Evolutionary conservation across 2,113 vertebrate species (phyloP), one percentile per base, ranked within the genome.

Genomic region (Rhagologus leucostigma): DNA sequence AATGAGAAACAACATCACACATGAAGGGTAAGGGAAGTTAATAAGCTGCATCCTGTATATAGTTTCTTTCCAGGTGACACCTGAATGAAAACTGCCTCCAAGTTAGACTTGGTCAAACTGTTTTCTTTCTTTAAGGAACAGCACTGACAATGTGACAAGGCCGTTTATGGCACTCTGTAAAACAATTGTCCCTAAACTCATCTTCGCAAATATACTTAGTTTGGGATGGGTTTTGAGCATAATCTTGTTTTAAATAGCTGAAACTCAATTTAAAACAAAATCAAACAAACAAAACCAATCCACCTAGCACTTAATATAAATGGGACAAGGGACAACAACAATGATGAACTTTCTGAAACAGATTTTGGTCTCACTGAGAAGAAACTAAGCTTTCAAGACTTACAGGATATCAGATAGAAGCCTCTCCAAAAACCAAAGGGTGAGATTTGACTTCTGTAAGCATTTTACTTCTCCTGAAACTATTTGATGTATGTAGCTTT

Each of bases 1-100:
- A 92, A 96, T 2, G 91, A 97, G 97, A 80, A 92, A 91, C 95
- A 97, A 91, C 91, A 95, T 82, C 56, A 82, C 84, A 91, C 87
- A 27, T 96, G 95, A 97, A 91, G 93, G 89, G 92, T 87, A 87
- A 60, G 30, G 80, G 70, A 91, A 96, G 93, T 84, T 96, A 97
- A 91, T 91, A 97, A 97, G 75, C 84, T 89, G 92, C 92, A 86
- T 93, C 73, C 91, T 97, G 93, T 79, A 86, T 53, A 91, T 26
- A 62, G n/a, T 75, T 94, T 92, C 89, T 93, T 88, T 84, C 93
- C 92, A 96, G 88, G 82, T 95, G 95, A 85, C 86, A 97, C 90
- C 92, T 95, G 93, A 91, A 96, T 80, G 71, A 49, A 86, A 96
- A 97, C 10, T 84, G 87, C 77, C 80, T 91, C 84, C 19, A 87